Evolutionary conservation across 1,140 invertebrate species (phyloP).

Genomic region (Caenorhabditis briggsae): DNA sequence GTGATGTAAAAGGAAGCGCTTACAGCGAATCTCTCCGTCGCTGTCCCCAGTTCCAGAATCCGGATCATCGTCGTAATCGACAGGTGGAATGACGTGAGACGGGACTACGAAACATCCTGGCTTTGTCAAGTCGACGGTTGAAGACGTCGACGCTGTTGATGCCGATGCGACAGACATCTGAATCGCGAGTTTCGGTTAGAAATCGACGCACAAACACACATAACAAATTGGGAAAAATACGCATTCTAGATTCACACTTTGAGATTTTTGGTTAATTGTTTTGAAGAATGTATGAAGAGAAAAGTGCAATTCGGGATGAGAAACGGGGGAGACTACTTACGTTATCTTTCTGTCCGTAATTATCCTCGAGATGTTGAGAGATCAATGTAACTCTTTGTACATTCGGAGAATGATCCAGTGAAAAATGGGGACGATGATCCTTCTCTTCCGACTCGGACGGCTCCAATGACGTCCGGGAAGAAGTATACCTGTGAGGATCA

Average conservation of each 20-base stretch:
- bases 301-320: slow-evolving; percentile 39
- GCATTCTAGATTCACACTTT: slow-evolving; percentile 24
- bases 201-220: slow-evolving; percentile 35
- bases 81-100: slow-evolving; percentile 69
- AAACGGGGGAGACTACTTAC: neutral
- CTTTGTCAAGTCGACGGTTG: slow-evolving; percentile 50
- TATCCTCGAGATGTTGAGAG: slow-evolving; percentile 63
- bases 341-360: slow-evolving; percentile 59
- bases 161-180: slow-evolving; percentile 73
- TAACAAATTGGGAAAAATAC: slow-evolving; percentile 11
- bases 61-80: slow-evolving; percentile 75
- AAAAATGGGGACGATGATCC: slow-evolving; percentile 50
- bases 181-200: slow-evolving; percentile 48
- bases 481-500: slow-evolving; percentile 74
- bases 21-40: slow-evolving; percentile 70
- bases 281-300: slow-evolving; percentile 46
- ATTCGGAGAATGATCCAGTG: slow-evolving; percentile 58
- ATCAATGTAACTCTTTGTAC: slow-evolving; percentile 62
- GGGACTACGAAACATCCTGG: slow-evolving; percentile 57
- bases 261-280: neutral
- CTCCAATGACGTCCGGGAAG: slow-evolving; percentile 76
- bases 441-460: slow-evolving; percentile 76
- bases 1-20: slow-evolving; percentile 55
- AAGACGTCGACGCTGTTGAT: slow-evolving; percentile 63
- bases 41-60: slow-evolving; percentile 73